Evolutionary conservation across 2,888 invertebrate genomes (phyloP).

Genomic region (Agrotis exclamationis): DNA sequence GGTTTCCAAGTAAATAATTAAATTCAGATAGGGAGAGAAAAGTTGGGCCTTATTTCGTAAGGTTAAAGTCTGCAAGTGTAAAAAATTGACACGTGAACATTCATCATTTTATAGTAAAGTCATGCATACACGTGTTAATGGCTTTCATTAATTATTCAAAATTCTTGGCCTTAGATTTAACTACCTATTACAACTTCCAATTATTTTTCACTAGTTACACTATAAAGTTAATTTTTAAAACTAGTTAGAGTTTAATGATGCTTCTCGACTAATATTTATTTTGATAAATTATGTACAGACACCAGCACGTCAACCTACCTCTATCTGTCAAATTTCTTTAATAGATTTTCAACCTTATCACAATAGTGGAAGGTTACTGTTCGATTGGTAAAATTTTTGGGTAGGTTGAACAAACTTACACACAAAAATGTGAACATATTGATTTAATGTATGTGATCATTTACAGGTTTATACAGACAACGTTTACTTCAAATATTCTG

Average conservation of each 20-base stretch:
- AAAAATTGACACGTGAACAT: not conserved
- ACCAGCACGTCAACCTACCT: too few relatives aligned
- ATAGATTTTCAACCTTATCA: too few relatives aligned
- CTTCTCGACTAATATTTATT: not conserved
- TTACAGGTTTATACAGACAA: not conserved
- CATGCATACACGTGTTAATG: not conserved
- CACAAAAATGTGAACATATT: too few relatives aligned
- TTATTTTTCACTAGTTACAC: not conserved
- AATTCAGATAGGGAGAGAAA: not conserved
- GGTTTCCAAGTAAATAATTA: not conserved
- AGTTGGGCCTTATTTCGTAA: not conserved
- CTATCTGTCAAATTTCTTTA: too few relatives aligned
- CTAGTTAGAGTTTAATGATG: not conserved
- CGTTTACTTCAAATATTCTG: not conserved
- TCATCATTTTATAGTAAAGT: conserved; percentile 5
- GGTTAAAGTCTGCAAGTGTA: too few relatives aligned
- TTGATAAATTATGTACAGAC: not conserved
- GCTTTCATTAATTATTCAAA: conserved; percentile 22
- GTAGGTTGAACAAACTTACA: too few relatives aligned
- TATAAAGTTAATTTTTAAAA: not conserved
- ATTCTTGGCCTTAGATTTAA: not conserved
- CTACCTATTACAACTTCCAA: too few relatives aligned
- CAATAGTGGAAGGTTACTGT: too few relatives aligned
- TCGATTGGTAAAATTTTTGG: too few relatives aligned
- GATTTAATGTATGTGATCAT: too few relatives aligned